Evolutionary conservation across 2,797 vertebrate species (phyloP).

Genomic region (Hydrocynus forskahlii): DNA sequence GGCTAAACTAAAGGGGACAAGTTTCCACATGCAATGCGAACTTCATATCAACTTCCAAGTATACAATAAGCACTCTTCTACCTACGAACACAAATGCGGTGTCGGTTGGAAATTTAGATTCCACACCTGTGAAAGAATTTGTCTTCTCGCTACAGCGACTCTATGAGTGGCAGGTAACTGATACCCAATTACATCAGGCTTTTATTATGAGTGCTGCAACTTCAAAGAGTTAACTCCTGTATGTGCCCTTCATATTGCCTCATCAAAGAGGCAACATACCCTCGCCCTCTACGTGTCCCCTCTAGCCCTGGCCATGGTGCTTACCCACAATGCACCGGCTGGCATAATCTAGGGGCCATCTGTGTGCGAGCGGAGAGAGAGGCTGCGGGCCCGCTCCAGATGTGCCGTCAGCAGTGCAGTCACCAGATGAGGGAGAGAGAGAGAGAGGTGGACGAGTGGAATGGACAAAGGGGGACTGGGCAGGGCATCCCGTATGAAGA

Average conservation of each 20-base stretch:
- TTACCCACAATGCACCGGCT: conserved; percentile 63
- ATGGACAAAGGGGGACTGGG: neutral
- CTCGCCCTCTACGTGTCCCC: conserved; percentile 54
- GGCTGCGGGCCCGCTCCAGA: conserved; percentile 84
- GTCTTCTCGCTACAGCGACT: too few species aligned
- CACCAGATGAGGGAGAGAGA: conserved; percentile 56
- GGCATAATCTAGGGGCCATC: conserved; percentile 67
- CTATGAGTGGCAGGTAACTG: too few species aligned
- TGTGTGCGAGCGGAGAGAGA: conserved; percentile 70
- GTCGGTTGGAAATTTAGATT: too few species aligned
- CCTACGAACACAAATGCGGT: too few species aligned
- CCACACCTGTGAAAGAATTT: too few species aligned
- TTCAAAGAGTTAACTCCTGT: conserved; percentile 71
- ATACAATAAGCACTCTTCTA: too few species aligned
- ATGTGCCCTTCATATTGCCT: conserved; percentile 81
- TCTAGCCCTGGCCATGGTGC: conserved; percentile 65
- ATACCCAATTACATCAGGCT: neutral
- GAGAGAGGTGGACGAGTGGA: conserved; percentile 16
- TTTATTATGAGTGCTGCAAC: neutral
- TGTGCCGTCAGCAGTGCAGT: conserved; percentile 84
- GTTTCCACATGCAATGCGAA: too few species aligned
- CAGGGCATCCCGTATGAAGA: neutral
- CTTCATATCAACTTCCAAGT: too few species aligned
- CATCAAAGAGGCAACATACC: conserved; percentile 59
- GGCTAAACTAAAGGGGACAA: too few species aligned